Percentiles rank a stretch among this genome's conserved stretches.
These are phyloP conservation scores for Butastur rufipennis DNA, from an alignment of 2,113 vertebrate species.

Conservation along the genomic window DNA sequence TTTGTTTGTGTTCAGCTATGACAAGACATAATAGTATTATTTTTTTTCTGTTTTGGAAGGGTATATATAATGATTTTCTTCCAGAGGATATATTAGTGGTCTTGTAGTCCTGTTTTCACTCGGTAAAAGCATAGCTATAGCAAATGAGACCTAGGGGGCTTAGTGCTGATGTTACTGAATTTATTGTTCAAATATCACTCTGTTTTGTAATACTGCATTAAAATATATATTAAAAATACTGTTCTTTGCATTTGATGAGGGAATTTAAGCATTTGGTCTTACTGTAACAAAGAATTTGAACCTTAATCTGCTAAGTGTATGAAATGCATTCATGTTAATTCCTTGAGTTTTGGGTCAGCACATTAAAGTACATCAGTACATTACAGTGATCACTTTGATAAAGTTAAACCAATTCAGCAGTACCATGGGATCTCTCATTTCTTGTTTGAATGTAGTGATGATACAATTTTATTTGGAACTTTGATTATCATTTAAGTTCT, in stretches of 20 bases:
- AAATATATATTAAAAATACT: neutral
- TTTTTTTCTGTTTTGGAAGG: neutral
- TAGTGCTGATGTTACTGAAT: neutral
- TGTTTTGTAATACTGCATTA: neutral
- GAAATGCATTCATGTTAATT: rapidly evolving
- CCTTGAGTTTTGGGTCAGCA: neutral
- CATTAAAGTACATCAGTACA: neutral
- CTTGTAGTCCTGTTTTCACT: neutral
- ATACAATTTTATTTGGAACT: neutral
- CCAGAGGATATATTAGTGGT: neutral
- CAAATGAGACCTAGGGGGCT: neutral
- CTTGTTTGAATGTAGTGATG: rapidly evolving
- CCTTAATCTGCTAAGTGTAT: neutral
- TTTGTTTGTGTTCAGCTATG: neutral
- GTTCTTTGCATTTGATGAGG: neutral
- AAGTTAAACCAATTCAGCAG: neutral
- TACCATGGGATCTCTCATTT: neutral
- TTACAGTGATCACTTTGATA: neutral
- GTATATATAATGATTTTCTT: neutral
- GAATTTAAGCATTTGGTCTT: neutral
- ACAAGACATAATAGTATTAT: neutral
- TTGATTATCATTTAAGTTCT: neutral
- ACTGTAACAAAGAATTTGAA: neutral
- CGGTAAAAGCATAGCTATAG: neutral
- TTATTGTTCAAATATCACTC: neutral